Percentiles rank a stretch among this genome's conserved stretches.
These are phyloP conservation scores for Drosophila tripunctata DNA, from an alignment of 2,888 invertebrate species.

Conservation along the genomic window DNA sequence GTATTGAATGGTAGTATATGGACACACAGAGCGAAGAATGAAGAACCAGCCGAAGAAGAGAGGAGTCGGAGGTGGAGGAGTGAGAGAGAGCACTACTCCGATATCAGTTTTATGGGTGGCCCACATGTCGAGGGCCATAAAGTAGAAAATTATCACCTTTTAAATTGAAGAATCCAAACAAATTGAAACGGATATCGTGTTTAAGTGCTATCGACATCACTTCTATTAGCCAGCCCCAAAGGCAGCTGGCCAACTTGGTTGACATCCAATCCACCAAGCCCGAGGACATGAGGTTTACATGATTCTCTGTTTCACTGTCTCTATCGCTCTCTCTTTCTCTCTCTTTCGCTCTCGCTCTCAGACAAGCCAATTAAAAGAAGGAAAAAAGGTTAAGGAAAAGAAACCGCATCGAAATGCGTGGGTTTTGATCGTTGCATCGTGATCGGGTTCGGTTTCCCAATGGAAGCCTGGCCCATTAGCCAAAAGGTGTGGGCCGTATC, in stretches of 20 bases:
- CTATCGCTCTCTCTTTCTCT: slow-evolving; percentile 9
- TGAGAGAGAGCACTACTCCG: slow-evolving; percentile 72
- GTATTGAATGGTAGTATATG: slow-evolving; percentile 62
- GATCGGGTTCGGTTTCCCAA: slow-evolving; percentile 56
- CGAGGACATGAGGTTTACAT: slow-evolving; percentile 63
- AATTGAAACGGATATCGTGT: slow-evolving; percentile 85
- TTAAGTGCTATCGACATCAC: slow-evolving; percentile 85
- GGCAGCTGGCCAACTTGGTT: slow-evolving; percentile 16
- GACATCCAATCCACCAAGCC: slow-evolving; percentile 41
- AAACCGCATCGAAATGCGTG: slow-evolving; percentile 63
- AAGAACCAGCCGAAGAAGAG: slow-evolving; percentile 1
- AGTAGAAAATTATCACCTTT: slow-evolving; percentile 85
- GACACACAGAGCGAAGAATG: slow-evolving; percentile 32
- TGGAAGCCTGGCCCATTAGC: slow-evolving; percentile 74
- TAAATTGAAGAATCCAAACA: slow-evolving; percentile 85
- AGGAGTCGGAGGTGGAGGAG: not conserved
- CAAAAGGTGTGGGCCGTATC: slow-evolving; percentile 72
- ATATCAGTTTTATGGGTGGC: slow-evolving; percentile 84
- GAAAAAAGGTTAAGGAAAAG: slow-evolving; percentile 38
- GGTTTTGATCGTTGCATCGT: slow-evolving; percentile 53
- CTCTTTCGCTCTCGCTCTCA: not conserved
- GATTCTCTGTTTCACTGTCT: slow-evolving; percentile 58
- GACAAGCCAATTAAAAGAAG: slow-evolving; percentile 83
- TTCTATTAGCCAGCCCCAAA: slow-evolving; percentile 77
- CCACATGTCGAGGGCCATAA: slow-evolving; percentile 85